Evolutionary conservation across 2,113 vertebrate species (phyloP), one percentile per base, ranked within the genome.

Genomic region (Choloepus hoffmanni): DNA sequence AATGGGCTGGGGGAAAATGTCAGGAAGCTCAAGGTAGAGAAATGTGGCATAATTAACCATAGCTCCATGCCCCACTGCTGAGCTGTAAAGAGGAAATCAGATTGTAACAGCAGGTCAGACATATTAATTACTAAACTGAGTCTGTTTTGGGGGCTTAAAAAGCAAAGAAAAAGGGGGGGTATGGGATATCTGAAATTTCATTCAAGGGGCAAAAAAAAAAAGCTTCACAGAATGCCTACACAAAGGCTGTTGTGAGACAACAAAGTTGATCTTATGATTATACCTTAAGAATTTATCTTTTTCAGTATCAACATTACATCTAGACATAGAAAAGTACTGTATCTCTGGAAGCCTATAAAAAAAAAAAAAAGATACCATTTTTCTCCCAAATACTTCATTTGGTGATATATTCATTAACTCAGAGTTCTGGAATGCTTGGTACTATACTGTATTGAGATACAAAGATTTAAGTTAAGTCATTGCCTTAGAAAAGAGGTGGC

Each of bases 261-360:
- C 18, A 50, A 72, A 30, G 23, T 16, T 72, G 26, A 53, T 30
- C 67, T 78, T 89, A 36, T 67, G 13, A 85, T 73, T 95, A 67
- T 73, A 67, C 24, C 23, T 93, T 60, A 45, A 89, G 19, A 82
- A 82, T 89, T 85, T 28, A 60, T 30, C 4, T 82, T 89, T 94
- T 94, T 86, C 77, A 60, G 13, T 13, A 6, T 84, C 63, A 63
- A 76, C 2, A 82, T 77, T 82, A 76, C 14, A 85, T 81, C 11
- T 33, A 60, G 18, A 63, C 48, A 96, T 40, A 77, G 9, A 93
- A 12, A 84, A 1, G 13, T 43, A 81, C 60, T 96, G 24, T 60
- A 24, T 7, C 13, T 78, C 5, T 62, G 4, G 8, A 94, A 48
- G 28, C 43, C 55, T 16, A 11, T 74, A 26, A 84, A 77, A 55